Evolutionary conservation across 2,888 invertebrate genomes (phyloP).

Genomic region (Torymus aiolomorphi): DNA sequence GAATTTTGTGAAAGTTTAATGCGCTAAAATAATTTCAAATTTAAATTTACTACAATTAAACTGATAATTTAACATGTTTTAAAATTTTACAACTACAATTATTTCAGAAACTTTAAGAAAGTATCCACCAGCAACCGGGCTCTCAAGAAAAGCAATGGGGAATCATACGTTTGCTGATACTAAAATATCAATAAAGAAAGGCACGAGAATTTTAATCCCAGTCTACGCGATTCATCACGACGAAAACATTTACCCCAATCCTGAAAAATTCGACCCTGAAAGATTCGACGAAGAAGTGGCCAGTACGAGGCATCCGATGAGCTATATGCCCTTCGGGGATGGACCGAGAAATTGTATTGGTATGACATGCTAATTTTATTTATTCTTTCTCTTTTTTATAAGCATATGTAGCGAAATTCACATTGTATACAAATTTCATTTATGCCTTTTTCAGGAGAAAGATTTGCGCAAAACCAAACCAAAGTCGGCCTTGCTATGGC

Average conservation of each 20-base stretch:
- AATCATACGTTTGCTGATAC: slow-evolving; percentile 50
- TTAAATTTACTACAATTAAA: too few relatives aligned
- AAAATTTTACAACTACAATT: too few relatives aligned
- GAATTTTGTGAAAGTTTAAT: too few relatives aligned
- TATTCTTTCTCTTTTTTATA: too few relatives aligned
- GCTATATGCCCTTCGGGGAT: slow-evolving; percentile 61
- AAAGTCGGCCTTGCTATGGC: slow-evolving; percentile 68
- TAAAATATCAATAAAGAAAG: slow-evolving; percentile 48
- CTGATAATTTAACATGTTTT: too few relatives aligned
- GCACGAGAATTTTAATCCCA: slow-evolving; percentile 52
- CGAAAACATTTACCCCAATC: slow-evolving; percentile 58
- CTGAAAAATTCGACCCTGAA: slow-evolving; percentile 63
- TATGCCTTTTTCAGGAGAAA: slow-evolving; percentile 50
- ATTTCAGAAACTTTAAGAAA: too few relatives aligned
- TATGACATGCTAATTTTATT: slow-evolving; percentile 18
- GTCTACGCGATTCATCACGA: slow-evolving; percentile 57
- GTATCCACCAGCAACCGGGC: slow-evolving; percentile 36
- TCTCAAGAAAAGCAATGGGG: slow-evolving; percentile 65
- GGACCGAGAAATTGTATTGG: slow-evolving; percentile 64
- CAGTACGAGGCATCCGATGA: slow-evolving; percentile 58
- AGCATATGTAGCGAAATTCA: too few relatives aligned
- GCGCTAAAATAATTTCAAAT: too few relatives aligned
- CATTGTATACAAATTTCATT: too few relatives aligned
- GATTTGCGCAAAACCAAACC: slow-evolving; percentile 63
- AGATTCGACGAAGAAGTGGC: slow-evolving; percentile 59